Conservation (phyloP, 2,113 vertebrate genomes). For the Leuciscus idus region DNA sequence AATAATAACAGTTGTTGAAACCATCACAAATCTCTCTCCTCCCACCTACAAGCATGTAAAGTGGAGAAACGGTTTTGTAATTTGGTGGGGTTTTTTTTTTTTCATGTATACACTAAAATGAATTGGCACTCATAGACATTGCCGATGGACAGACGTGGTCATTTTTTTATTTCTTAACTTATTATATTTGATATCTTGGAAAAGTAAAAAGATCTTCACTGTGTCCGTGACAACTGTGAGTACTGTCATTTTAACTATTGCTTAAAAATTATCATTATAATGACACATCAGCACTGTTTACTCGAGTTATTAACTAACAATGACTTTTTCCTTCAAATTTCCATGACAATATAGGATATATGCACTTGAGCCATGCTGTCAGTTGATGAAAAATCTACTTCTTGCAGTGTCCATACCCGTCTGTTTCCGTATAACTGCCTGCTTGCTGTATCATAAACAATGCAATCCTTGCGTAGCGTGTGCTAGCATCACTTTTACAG, state of each 20-base stretch:
- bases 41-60: conserved; percentile 47
- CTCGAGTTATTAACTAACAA: conserved; percentile 52
- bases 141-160: conserved; percentile 42
- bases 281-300: conserved; percentile 50
- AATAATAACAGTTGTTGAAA: conserved; percentile 21
- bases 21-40: conserved; percentile 2
- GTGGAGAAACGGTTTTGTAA: conserved; percentile 28
- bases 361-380: conserved; percentile 61
- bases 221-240: conserved; percentile 76
- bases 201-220: conserved; percentile 69
- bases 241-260: conserved; percentile 62
- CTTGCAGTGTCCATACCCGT: conserved; percentile 57
- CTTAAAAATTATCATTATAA: conserved; percentile 54
- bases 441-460: conserved; percentile 69
- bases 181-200: conserved; percentile 52
- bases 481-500: conserved; percentile 54
- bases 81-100: conserved; percentile 23
- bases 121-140: conserved; percentile 25
- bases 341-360: conserved; percentile 44
- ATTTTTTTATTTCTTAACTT: conserved; percentile 38
- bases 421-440: conserved; percentile 48
- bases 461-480: conserved; percentile 62
- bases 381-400: conserved; percentile 65
- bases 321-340: conserved; percentile 47
- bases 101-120: conserved; percentile 53